Evolutionary conservation across 2,113 vertebrate species (phyloP), one percentile per base, ranked within the genome.

Genomic region (Phylloscopus trochilus): DNA sequence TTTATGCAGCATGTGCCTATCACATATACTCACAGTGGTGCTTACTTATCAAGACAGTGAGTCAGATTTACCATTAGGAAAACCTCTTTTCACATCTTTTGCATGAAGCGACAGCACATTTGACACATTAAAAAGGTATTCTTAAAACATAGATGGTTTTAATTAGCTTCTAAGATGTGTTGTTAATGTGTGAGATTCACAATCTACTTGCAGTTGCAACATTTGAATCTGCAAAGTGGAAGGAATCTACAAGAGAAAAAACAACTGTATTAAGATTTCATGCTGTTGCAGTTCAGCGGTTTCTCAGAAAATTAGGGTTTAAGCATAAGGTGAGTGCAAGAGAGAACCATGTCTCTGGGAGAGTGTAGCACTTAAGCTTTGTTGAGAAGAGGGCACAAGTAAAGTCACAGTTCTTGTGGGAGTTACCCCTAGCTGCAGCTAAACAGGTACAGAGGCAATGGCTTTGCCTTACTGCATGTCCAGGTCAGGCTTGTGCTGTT

Each of bases 31-130:
- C 66, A 28, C 80, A 41, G 75, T 70, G 79, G 52, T 88, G 82
- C 90, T 77, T 88, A 18, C 87, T 97, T 92, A 86, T 46, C 69
- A 83, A 53, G 76, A 62, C 58, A 73, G 18, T 96, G 88, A 96
- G 68, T 95, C 90, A 96, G 64, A 74, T 74, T 90, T 83, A 87
- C 76, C 75, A 56, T 58, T 46, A 90, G 72, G 78, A 93, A 97
- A 95, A 89, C 75, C 93, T 90, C 83, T 83, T 87, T 78, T 28
- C 49, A 80, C 62, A 55, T 91, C 82, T 69, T 69, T 73, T 85
- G 37, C 39, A 8, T 62, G 66, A 83, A 81, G 44, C 78, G 80
- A 89, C 64, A 89, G 73, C 44, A 81, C 20, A 58, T 78, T 77
- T 88, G 60, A 84, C 80, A 64, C 78, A 63, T 84, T 96, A 49